Conservation (phyloP, 2,113 vertebrate species). For the Austrofundulus limnaeus region DNA sequence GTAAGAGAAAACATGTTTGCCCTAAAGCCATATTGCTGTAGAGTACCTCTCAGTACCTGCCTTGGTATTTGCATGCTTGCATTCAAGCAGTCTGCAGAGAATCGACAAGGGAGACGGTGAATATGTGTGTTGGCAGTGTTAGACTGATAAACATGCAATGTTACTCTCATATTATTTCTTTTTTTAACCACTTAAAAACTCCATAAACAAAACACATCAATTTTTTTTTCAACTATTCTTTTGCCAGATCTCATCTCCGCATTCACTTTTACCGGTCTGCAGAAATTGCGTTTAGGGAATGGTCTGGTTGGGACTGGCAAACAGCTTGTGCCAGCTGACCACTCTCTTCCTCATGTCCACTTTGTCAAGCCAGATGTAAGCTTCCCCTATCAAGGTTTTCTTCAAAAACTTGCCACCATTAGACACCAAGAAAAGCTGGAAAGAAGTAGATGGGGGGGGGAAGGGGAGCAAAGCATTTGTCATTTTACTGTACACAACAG, state of each 20-base stretch:
- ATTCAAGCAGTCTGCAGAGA: slow-evolving; percentile 31
- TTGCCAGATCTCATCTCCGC: slow-evolving; percentile 6
- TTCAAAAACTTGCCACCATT: slow-evolving; percentile 99
- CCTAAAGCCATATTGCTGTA: slow-evolving; percentile 46
- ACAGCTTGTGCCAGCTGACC: slow-evolving; percentile 99
- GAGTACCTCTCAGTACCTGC: slow-evolving; percentile 18
- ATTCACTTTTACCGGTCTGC: slow-evolving; percentile 18
- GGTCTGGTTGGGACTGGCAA: slow-evolving; percentile 88
- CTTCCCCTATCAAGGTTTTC: slow-evolving; percentile 98
- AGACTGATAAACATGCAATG: slow-evolving; percentile 47
- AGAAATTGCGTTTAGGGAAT: slow-evolving; percentile 74
- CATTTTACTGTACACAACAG: neutral
- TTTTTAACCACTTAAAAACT: slow-evolving; percentile 8
- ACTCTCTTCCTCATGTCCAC: slow-evolving; percentile 98
- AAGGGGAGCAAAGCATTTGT: neutral
- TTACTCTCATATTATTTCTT: slow-evolving; percentile 16
- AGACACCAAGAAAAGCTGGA: slow-evolving; percentile 94
- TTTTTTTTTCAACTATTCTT: slow-evolving; percentile 5
- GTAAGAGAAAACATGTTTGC: slow-evolving; percentile 25
- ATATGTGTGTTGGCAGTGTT: slow-evolving; percentile 69
- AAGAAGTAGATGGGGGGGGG: neutral
- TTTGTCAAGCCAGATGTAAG: slow-evolving; percentile 99
- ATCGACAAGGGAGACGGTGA: slow-evolving; percentile 25
- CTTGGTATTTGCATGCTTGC: slow-evolving; percentile 37
- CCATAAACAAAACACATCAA: slow-evolving; percentile 28